A percentile compares a stretch with the other conserved stretches of the same genome.
Conservation (phyloP, 2,888 invertebrate genomes). For the Sminthurides aquaticus region DNA sequence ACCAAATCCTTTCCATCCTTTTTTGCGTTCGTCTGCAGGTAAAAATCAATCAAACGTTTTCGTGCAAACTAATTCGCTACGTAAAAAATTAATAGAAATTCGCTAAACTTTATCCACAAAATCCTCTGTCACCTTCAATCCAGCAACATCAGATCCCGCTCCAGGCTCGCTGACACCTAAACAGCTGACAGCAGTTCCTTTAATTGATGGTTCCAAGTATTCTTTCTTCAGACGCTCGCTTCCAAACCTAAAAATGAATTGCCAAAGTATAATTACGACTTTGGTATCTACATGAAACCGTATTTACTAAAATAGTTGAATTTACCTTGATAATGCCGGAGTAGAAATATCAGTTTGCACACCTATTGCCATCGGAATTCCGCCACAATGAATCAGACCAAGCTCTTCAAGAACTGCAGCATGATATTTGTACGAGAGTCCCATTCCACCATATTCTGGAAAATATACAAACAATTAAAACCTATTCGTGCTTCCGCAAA, state of each 20-base stretch:
- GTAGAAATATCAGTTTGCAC: slow-evolving; percentile 17
- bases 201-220: slow-evolving; percentile 50
- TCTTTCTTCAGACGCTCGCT: slow-evolving; percentile 50
- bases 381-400: slow-evolving; percentile 16
- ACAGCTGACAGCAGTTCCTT: slow-evolving; percentile 51
- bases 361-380: slow-evolving; percentile 21
- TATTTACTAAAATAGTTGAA: too few relatives aligned
- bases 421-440: slow-evolving; percentile 52
- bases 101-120: background rate
- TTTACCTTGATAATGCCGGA: slow-evolving; percentile 9
- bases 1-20: slow-evolving; percentile 49
- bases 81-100: too few relatives aligned
- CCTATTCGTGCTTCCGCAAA: too few relatives aligned
- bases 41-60: background rate
- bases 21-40: slow-evolving; percentile 50
- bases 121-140: slow-evolving; percentile 40
- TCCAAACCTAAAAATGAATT: slow-evolving; percentile 46
- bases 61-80: background rate
- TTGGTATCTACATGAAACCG: background rate
- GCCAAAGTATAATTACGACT: background rate
- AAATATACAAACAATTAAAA: too few relatives aligned
- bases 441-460: slow-evolving; percentile 54
- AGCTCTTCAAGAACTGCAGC: slow-evolving; percentile 46
- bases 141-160: slow-evolving; percentile 53
- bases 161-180: slow-evolving; percentile 52